Percentiles rank a stretch among this genome's conserved stretches.
These are phyloP conservation scores for Clupea harengus DNA, from an alignment of 2,113 vertebrate genomes.

Conservation along the genomic window DNA sequence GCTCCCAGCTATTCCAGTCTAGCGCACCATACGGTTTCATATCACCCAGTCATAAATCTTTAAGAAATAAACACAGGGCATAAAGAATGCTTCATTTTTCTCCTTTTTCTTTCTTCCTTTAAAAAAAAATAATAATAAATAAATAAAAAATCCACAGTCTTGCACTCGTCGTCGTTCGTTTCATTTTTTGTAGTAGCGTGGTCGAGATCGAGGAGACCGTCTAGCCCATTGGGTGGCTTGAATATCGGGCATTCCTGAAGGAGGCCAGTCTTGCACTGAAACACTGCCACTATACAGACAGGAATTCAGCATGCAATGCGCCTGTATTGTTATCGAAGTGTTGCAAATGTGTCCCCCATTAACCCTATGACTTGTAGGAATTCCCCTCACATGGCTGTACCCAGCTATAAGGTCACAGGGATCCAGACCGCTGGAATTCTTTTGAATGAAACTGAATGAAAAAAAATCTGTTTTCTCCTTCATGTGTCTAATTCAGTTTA, in stretches of 20 bases:
- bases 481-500: too few relatives aligned
- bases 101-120: constrained; percentile 24
- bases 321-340: not conserved
- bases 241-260: too few relatives aligned
- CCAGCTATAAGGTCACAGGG: too few relatives aligned
- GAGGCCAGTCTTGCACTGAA: not conserved
- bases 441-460: too few relatives aligned
- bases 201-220: too few relatives aligned
- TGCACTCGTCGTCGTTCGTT: too few relatives aligned
- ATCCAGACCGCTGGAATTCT: too few relatives aligned
- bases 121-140: not conserved
- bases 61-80: constrained; percentile 22
- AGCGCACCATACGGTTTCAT: constrained; percentile 26
- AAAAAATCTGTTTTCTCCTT: too few relatives aligned
- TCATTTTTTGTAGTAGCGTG: too few relatives aligned
- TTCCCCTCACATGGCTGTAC: not conserved
- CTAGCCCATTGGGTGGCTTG: too few relatives aligned
- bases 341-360: not conserved
- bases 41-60: constrained; percentile 4
- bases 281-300: not conserved
- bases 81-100: constrained; percentile 8
- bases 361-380: not conserved
- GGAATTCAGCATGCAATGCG: not conserved
- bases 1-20: constrained; percentile 34
- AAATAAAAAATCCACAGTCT: not conserved